phyloP scores from a whole-genome alignment of 2,797 vertebrate genomes.

The Centropyge bicolor region DNA sequence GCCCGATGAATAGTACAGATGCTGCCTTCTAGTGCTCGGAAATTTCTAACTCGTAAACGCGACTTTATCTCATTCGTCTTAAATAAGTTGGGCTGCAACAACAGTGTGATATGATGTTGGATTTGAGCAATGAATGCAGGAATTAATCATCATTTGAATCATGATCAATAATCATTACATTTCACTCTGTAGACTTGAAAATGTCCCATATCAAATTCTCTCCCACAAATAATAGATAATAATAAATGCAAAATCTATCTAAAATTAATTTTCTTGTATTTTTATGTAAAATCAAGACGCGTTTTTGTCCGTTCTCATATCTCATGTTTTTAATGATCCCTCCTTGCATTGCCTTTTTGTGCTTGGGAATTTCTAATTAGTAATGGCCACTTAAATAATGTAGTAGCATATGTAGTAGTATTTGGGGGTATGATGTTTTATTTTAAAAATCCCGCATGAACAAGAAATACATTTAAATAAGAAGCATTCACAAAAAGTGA shows the following conservation, averaged over 20 bases:
- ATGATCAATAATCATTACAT: no score
- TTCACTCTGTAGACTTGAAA: no score
- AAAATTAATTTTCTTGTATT: no score
- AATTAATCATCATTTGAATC: neutral
- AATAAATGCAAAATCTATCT: no score
- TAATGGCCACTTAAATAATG: no score
- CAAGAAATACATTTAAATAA: neutral
- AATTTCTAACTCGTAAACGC: neutral
- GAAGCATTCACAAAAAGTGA: neutral
- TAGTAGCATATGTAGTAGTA: no score
- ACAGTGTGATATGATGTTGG: neutral
- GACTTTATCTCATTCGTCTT: neutral
- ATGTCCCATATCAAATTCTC: no score
- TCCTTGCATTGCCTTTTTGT: no score
- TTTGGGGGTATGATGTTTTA: no score
- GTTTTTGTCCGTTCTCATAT: neutral
- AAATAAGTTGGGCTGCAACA: neutral
- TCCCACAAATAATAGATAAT: no score
- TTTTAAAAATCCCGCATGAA: neutral
- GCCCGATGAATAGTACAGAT: neutral
- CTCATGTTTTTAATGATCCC: neutral
- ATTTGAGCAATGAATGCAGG: neutral
- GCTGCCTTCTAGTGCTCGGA: constrained; percentile 16
- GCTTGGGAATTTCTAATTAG: no score
- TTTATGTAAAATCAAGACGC: no score